A percentile compares a stretch with the other conserved stretches of the same genome.
These are phyloP conservation scores for Tretioscincus oriximinensis DNA, from an alignment of 2,113 vertebrate genomes.

Conservation along the genomic window DNA sequence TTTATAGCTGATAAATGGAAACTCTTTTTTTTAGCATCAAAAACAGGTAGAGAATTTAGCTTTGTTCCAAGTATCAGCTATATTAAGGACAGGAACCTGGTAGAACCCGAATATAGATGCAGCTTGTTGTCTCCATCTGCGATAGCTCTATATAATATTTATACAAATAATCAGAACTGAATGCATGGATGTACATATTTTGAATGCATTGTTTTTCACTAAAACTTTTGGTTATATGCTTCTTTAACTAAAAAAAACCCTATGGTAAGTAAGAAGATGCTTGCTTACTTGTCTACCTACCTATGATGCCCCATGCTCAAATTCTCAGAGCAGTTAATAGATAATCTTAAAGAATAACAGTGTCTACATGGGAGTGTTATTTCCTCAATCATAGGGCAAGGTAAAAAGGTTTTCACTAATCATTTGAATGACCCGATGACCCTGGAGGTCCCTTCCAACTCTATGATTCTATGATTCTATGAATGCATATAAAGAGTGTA, in stretches of 20 bases:
- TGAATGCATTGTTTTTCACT: constrained; percentile 39
- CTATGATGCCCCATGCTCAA: neutral
- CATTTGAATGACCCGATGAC: no score
- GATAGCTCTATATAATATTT: constrained; percentile 48
- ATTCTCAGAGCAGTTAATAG: no score
- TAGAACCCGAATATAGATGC: constrained; percentile 54
- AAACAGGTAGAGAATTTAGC: constrained; percentile 56
- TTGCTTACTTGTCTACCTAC: no score
- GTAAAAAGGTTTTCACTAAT: no score
- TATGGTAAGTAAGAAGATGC: constrained; percentile 22
- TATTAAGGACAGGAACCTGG: constrained; percentile 35
- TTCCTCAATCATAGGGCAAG: no score
- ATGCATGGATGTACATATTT: no score
- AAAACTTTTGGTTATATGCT: constrained; percentile 31
- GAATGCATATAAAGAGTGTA: no score
- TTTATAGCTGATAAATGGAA: constrained; percentile 44
- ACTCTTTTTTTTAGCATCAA: constrained; percentile 51
- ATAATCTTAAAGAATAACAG: no score
- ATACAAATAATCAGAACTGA: constrained; percentile 19
- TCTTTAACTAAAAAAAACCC: constrained; percentile 50
- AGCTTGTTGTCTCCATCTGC: constrained; percentile 52
- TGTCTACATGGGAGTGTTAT: no score
- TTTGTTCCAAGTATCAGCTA: constrained; percentile 60
- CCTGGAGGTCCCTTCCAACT: no score
- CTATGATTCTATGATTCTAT: no score